Percentiles rank a stretch among this genome's conserved stretches.
phyloP scores from a whole-genome alignment of 2,797 vertebrate genomes.

The Macrochelys suwanniensis region DNA sequence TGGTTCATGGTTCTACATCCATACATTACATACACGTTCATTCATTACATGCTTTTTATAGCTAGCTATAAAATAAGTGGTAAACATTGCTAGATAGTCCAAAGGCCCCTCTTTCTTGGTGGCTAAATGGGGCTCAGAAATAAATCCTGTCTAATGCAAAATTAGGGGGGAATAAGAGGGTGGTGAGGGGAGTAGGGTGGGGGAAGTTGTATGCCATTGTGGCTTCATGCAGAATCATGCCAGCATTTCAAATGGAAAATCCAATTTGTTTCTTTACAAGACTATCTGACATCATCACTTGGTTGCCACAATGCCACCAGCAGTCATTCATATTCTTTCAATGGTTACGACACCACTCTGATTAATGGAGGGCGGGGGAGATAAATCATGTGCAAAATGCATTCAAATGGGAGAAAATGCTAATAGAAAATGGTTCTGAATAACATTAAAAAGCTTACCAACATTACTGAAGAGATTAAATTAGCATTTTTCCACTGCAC shows the following conservation, averaged over 20 bases:
- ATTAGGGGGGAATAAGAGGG: slow-evolving; percentile 13
- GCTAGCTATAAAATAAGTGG: slow-evolving; percentile 41
- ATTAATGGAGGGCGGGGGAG: slow-evolving; percentile 32
- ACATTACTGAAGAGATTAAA: slow-evolving; percentile 32
- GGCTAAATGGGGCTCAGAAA: slow-evolving; percentile 21
- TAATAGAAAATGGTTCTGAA: slow-evolving; percentile 8
- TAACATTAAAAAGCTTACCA: slow-evolving; percentile 31
- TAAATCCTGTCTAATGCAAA: background rate
- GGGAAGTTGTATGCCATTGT: background rate
- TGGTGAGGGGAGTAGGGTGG: background rate
- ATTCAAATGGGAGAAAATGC: slow-evolving; percentile 15
- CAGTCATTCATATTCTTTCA: background rate
- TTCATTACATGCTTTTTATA: slow-evolving; percentile 32
- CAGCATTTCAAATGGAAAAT: slow-evolving; percentile 40
- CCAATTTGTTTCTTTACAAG: background rate
- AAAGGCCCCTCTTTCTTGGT: slow-evolving; percentile 27
- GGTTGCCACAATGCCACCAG: background rate
- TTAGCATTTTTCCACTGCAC: slow-evolving; percentile 55
- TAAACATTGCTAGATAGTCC: slow-evolving; percentile 23
- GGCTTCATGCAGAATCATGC: slow-evolving; percentile 16
- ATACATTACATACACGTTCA: background rate
- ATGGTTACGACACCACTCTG: background rate
- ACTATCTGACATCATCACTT: slow-evolving; percentile 1
- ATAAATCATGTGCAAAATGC: background rate
- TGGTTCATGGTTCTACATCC: background rate